phyloP scores from a whole-genome alignment of 2,888 invertebrate genomes.

The Dorcus hopei region DNA sequence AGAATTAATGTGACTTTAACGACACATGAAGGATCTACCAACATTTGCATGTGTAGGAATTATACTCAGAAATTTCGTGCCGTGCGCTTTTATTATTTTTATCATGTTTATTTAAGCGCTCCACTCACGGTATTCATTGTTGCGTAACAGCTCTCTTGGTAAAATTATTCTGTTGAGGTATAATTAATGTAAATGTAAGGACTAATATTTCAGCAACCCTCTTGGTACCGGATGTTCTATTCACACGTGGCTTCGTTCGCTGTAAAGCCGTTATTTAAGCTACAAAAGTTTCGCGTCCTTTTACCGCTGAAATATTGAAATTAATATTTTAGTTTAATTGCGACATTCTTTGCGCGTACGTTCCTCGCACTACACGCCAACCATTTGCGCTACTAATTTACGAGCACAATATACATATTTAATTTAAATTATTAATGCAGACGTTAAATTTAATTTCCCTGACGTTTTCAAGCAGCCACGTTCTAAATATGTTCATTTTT shows the following conservation, averaged over 20 bases:
- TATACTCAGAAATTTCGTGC: background rate
- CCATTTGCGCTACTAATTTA: no score
- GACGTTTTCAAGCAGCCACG: no score
- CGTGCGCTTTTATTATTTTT: constrained; percentile 14
- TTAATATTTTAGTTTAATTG: constrained; percentile 3
- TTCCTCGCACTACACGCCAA: no score
- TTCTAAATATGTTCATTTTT: no score
- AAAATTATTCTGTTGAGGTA: constrained; percentile 1
- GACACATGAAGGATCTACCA: background rate
- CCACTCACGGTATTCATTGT: constrained; percentile 18
- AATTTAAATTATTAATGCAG: no score
- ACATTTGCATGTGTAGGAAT: constrained; percentile 4
- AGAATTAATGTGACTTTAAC: background rate
- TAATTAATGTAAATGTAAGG: constrained; percentile 3
- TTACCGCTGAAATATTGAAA: constrained; percentile 2
- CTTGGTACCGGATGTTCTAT: constrained; percentile 3
- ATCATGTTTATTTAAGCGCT: constrained; percentile 14
- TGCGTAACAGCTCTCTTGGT: constrained; percentile 15
- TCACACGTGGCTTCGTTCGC: constrained; percentile 2
- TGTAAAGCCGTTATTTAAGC: constrained; percentile 1
- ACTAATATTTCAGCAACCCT: constrained; percentile 1
- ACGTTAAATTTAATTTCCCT: no score
- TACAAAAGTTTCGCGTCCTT: constrained; percentile 1
- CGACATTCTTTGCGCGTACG: background rate
- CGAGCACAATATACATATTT: no score